Conservation (phyloP, 1,140 invertebrate genomes). For the Tetranychus urticae region DNA sequence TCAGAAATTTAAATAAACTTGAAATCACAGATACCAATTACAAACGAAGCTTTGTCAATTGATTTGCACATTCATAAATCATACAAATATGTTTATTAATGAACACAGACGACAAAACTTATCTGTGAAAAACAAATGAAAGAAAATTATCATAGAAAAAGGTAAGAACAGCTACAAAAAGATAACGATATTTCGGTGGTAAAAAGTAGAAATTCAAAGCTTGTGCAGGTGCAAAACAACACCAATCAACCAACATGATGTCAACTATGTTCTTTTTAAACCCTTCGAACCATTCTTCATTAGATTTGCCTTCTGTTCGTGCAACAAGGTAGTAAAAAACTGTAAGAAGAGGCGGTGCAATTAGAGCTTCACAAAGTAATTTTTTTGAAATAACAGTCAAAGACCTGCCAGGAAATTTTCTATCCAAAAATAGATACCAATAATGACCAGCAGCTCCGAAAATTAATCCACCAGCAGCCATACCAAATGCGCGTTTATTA, state of each 20-base stretch:
- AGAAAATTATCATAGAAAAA: slow-evolving; percentile 36
- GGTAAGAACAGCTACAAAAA: slow-evolving; percentile 49
- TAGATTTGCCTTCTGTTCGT: slow-evolving; percentile 31
- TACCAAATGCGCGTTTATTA: not conserved
- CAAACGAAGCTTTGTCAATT: too few relatives aligned
- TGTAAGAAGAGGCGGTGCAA: slow-evolving; percentile 11
- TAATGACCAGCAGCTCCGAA: slow-evolving; percentile 28
- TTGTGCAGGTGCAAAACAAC: slow-evolving; percentile 51
- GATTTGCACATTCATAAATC: too few relatives aligned
- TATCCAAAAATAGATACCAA: slow-evolving; percentile 48
- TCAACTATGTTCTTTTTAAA: not conserved
- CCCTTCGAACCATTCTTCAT: slow-evolving; percentile 16
- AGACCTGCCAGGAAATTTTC: slow-evolving; percentile 32
- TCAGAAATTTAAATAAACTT: too few relatives aligned
- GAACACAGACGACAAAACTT: too few relatives aligned
- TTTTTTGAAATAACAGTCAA: slow-evolving; percentile 34
- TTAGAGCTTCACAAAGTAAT: slow-evolving; percentile 13
- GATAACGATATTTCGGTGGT: slow-evolving; percentile 43
- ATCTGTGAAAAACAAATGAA: not conserved
- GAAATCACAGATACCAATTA: too few relatives aligned
- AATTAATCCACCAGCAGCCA: slow-evolving; percentile 3
- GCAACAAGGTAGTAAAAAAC: slow-evolving; percentile 30
- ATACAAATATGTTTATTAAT: too few relatives aligned
- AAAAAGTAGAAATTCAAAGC: slow-evolving; percentile 51
- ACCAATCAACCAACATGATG: slow-evolving; percentile 10